These are phyloP conservation scores for Heliconius nattereri DNA, from an alignment of 1,140 invertebrate genomes.

Conservation along the genomic window DNA sequence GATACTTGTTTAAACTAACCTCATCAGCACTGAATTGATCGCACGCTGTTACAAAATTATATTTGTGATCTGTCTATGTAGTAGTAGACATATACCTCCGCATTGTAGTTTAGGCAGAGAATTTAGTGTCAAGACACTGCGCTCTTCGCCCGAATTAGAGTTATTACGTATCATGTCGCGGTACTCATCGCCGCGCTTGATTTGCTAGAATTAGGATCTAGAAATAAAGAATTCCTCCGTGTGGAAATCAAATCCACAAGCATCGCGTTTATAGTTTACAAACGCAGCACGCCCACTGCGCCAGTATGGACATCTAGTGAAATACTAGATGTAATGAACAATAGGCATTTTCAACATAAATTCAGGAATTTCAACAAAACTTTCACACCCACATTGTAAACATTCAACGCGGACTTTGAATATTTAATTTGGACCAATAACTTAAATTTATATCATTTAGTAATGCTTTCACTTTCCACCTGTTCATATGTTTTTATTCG, in stretches of 20 bases:
- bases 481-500: constrained; percentile 21
- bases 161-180: no score
- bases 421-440: constrained; percentile 14
- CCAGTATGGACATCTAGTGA: neutral
- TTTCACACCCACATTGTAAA: neutral
- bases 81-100: neutral
- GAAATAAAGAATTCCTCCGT: neutral
- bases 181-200: no score
- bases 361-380: neutral
- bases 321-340: neutral
- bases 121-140: neutral
- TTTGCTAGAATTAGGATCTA: neutral
- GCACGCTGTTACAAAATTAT: neutral
- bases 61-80: neutral
- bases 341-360: neutral
- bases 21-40: neutral
- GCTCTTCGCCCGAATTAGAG: no score
- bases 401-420: neutral
- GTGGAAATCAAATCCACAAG: neutral
- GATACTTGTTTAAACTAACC: neutral
- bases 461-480: constrained; percentile 24
- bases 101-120: no score
- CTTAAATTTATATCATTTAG: constrained; percentile 19
- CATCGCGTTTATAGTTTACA: no score
- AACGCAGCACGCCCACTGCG: neutral